Percentiles rank a stretch among this genome's conserved stretches.
These are phyloP conservation scores for Goniozus legneri DNA, from an alignment of 1,140 invertebrate species.

Conservation along the genomic window DNA sequence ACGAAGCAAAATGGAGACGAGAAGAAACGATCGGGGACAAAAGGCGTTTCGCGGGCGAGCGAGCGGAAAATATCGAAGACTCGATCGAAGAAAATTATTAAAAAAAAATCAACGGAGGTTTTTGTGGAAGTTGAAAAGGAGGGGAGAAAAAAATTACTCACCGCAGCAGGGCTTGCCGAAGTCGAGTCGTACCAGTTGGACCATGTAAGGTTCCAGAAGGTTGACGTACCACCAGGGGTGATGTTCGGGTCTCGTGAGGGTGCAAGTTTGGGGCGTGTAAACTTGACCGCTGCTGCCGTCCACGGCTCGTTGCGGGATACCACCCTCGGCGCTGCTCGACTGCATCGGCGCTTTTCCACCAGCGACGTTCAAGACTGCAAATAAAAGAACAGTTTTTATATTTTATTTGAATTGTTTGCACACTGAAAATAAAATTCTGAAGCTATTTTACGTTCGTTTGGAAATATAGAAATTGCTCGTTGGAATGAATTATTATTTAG, in stretches of 20 bases:
- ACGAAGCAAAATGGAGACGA: slow-evolving; percentile 4
- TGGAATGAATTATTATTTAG: no score
- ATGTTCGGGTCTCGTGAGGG: slow-evolving; percentile 76
- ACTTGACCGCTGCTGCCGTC: slow-evolving; percentile 84
- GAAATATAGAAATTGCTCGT: no score
- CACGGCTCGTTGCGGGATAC: slow-evolving; percentile 85
- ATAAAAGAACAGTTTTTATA: no score
- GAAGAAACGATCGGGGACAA: neutral
- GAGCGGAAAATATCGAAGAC: neutral
- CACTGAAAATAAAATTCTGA: no score
- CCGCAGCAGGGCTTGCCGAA: slow-evolving; percentile 91
- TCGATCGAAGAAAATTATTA: neutral
- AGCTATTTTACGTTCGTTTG: no score
- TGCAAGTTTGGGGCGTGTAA: slow-evolving; percentile 82
- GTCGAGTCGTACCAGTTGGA: slow-evolving; percentile 86
- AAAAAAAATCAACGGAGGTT: neutral
- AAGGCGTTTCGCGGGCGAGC: neutral
- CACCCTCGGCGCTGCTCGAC: slow-evolving; percentile 77
- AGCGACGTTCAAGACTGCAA: slow-evolving; percentile 89
- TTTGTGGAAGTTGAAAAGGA: no score
- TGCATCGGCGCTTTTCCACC: slow-evolving; percentile 95
- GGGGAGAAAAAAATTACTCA: slow-evolving; percentile 53
- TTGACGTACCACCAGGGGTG: slow-evolving; percentile 96
- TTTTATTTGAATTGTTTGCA: no score
- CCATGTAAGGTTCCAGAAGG: slow-evolving; percentile 91